Base-by-base conservation (phyloP, 1,140 invertebrate species). In the Lepeophtheirus salmonis region DNA sequence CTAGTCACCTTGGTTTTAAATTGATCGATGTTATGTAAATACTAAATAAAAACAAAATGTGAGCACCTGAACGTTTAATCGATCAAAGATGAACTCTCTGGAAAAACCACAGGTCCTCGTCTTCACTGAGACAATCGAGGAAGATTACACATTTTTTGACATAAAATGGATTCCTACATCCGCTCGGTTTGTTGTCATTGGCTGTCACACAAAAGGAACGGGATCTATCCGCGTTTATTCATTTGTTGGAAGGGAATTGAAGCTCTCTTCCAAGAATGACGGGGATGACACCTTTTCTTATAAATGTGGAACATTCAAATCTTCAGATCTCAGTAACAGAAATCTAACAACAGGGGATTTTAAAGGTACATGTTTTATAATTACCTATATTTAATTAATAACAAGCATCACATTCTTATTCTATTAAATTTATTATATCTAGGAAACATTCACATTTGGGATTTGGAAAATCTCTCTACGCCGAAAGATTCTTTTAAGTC, bases 151-250 rank as follows among this genome's bases (percentile, higher is more conserved):
- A 3, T 68, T 92, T 16, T 92, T 89, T 70, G 89, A 94, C 68
- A 77, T 80, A n/a, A 88, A 87, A 74, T 95, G 90, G 91, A 83
- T 97, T 66, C 90, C 90, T 1, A 82, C 81, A 65, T 89, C 86
- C 10, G 83, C 90, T 0, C 92, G 92, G 72, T 88, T 94, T 71
- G 80, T 92, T 59, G 78, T 83, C 22, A 73, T 95, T 30, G 91
- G 90, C n/a, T 84, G 80, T 50, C 76, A 83, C 69, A 80, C 89
- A 1, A 80, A 80, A 67, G 85, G 84, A 54, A 83, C 80, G 26
- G 91, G 91, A 0, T 78, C 84, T 16, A 71, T 95, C 64, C 82
- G 94, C 73, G 79, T 91, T n/a, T 92, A 83, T 69, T 83, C 89
- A 73, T 75, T 94, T 20, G 78, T 76, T 16, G 77, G 79, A 25